A percentile compares a stretch with the other conserved stretches of the same genome.
Conservation (phyloP, 2,113 vertebrate species). For the Ariopsis seemanni region DNA sequence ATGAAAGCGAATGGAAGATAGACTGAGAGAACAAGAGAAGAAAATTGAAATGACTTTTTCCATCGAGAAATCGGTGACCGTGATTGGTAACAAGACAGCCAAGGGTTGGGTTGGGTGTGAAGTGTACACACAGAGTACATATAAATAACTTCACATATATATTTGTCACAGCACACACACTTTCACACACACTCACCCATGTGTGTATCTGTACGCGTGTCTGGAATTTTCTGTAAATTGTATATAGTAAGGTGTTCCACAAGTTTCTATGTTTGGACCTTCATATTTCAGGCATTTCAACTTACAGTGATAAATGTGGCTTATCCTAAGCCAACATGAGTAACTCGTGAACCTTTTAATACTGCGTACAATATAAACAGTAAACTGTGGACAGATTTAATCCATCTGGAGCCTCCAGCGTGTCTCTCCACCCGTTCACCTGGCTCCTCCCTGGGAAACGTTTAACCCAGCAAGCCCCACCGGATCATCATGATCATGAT, state of each 20-base stretch:
- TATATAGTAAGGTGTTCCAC: background rate
- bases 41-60: background rate
- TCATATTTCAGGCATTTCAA: background rate
- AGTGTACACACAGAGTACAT: conserved; percentile 13
- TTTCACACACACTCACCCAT: background rate
- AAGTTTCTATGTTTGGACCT: background rate
- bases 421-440: conserved; percentile 32
- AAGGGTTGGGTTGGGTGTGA: conserved; percentile 12
- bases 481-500: conserved; percentile 38
- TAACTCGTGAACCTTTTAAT: conserved; percentile 5
- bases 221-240: background rate
- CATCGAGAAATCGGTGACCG: background rate
- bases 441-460: conserved; percentile 32
- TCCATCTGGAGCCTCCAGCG: conserved; percentile 40
- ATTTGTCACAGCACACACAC: background rate
- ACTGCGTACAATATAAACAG: conserved; percentile 14
- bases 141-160: conserved; percentile 11
- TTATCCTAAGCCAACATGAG: background rate
- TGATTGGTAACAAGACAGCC: background rate
- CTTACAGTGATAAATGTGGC: background rate
- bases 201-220: background rate
- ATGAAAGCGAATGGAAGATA: conserved; percentile 1
- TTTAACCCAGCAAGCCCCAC: conserved; percentile 29
- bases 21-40: background rate
- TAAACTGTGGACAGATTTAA: conserved; percentile 53